Conservation (phyloP, 2,113 vertebrate genomes). For the Cranoglanis bouderius region DNA sequence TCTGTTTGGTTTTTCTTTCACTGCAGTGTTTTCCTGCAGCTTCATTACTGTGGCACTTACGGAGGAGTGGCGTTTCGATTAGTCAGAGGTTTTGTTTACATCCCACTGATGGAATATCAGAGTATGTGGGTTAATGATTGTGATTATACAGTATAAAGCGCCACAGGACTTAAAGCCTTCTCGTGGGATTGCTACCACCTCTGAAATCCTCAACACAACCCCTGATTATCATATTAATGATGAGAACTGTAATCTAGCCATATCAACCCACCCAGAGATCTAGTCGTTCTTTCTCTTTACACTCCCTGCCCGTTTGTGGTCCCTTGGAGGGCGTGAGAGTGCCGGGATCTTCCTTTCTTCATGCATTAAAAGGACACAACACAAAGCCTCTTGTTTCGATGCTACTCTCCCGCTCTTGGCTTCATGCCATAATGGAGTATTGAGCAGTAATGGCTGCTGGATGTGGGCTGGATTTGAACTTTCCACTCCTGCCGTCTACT, state of each 20-base stretch:
- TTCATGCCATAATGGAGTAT: constrained; percentile 12
- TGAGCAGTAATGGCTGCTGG: constrained; percentile 11
- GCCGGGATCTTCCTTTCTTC: constrained; percentile 13
- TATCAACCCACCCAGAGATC: constrained; percentile 28
- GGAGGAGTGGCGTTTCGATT: constrained; percentile 72
- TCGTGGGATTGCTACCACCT: constrained; percentile 61
- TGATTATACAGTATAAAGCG: constrained; percentile 72
- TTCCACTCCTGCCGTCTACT: constrained; percentile 11
- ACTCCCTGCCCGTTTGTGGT: constrained; percentile 33
- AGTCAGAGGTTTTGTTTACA: constrained; percentile 78
- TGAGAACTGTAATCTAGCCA: constrained; percentile 67
- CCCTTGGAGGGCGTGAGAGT: constrained; percentile 33
- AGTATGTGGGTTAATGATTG: constrained; percentile 72
- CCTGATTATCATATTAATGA: constrained; percentile 76
- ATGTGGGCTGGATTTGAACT: constrained; percentile 19
- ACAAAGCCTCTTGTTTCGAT: background rate
- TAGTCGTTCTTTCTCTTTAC: constrained; percentile 24
- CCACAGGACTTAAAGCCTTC: constrained; percentile 60
- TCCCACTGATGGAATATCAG: constrained; percentile 76
- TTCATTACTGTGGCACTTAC: constrained; percentile 67
- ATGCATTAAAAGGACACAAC: constrained; percentile 6
- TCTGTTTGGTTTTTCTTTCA: constrained; percentile 45
- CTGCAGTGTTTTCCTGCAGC: constrained; percentile 68
- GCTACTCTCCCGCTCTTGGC: constrained; percentile 17
- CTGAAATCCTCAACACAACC: constrained; percentile 66